Conservation (phyloP, 2,797 vertebrate species). For the Pyrocephalus nanus region DNA sequence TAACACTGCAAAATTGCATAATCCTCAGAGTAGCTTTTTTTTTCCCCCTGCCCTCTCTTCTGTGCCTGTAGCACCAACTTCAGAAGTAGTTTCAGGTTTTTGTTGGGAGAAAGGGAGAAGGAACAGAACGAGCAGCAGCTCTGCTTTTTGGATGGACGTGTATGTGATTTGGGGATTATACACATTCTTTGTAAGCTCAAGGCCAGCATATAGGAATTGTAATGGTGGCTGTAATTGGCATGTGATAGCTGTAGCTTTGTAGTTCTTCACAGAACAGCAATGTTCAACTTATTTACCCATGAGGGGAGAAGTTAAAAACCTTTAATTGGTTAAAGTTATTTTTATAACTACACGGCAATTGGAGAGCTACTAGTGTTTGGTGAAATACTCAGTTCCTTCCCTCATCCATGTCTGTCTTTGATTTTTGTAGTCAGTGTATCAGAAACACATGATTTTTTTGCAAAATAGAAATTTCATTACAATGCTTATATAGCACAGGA, state of each 20-base stretch:
- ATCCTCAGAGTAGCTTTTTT: not conserved
- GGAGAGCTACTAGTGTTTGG: not conserved
- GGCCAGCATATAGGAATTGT: not conserved
- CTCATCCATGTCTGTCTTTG: not conserved
- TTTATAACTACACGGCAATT: not conserved
- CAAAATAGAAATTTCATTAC: not conserved
- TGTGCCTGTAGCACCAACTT: not conserved
- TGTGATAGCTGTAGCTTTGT: not conserved
- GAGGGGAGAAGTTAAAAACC: not conserved
- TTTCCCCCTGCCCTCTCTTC: not conserved
- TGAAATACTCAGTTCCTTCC: not conserved
- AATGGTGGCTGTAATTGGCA: not conserved
- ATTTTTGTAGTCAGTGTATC: not conserved
- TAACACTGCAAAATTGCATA: not conserved
- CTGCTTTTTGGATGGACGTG: not conserved
- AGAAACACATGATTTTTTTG: not conserved
- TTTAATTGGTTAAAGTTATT: not conserved
- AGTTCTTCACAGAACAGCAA: not conserved
- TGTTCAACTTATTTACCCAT: not conserved
- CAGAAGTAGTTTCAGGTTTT: not conserved
- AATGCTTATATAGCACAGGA: fast-evolving
- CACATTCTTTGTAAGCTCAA: not conserved
- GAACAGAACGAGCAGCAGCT: not conserved
- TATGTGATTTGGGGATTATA: not conserved
- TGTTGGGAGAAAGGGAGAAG: not conserved